These are phyloP conservation scores for Lasioglossum calceatum DNA, from an alignment of 2,888 invertebrate genomes.

Conservation along the genomic window DNA sequence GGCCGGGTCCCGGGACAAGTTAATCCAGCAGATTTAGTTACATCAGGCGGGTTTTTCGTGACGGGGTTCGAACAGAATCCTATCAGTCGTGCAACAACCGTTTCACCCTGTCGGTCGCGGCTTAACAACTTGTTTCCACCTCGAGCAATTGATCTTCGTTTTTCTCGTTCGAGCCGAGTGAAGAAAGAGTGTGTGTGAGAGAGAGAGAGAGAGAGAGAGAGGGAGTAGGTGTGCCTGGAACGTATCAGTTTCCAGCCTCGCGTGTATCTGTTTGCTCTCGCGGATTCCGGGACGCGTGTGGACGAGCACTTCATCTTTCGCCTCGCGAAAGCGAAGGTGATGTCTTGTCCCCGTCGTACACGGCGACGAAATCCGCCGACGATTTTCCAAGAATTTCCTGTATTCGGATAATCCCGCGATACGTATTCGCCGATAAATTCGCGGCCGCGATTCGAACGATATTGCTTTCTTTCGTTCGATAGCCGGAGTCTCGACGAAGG, in stretches of 20 bases:
- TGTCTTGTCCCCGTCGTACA: not conserved
- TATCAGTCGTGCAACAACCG: slow-evolving; percentile 12
- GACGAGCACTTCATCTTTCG: slow-evolving; percentile 50
- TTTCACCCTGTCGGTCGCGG: slow-evolving; percentile 41
- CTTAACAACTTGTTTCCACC: slow-evolving; percentile 38
- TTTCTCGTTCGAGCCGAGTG: slow-evolving; percentile 1
- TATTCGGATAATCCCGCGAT: slow-evolving; percentile 41
- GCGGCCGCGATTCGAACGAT: slow-evolving; percentile 6
- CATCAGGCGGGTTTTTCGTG: not conserved
- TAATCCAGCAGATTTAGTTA: slow-evolving; percentile 19
- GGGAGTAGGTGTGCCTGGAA: slow-evolving; percentile 41
- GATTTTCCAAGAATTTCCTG: slow-evolving; percentile 26
- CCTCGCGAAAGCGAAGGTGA: slow-evolving; percentile 48
- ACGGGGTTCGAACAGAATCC: not conserved
- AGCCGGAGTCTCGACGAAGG: not conserved
- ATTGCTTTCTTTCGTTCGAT: not conserved
- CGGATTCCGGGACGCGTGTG: slow-evolving; percentile 27
- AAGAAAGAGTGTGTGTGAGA: not conserved
- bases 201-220: not conserved
- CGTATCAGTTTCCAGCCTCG: slow-evolving; percentile 38
- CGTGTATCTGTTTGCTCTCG: slow-evolving; percentile 21
- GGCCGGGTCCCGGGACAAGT: not conserved
- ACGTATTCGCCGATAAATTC: slow-evolving; percentile 47
- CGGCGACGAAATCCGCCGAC: not conserved
- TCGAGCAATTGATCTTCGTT: slow-evolving; percentile 40